Conservation (phyloP, 2,797 vertebrate species). For the Pseudomugil tenellus region DNA sequence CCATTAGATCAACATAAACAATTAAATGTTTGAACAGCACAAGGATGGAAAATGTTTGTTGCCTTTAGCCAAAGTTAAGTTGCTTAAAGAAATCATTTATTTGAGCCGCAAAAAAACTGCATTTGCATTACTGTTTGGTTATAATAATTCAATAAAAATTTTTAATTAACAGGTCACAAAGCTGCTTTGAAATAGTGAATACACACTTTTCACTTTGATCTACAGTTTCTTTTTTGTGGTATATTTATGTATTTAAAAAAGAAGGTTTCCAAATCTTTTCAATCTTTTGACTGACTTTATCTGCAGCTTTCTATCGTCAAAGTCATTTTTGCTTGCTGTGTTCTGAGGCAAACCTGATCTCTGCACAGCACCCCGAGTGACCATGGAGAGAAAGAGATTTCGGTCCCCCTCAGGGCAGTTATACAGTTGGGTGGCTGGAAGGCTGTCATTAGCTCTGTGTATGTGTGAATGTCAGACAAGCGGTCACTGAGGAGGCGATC, state of each 20-base stretch:
- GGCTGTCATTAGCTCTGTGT: conserved; percentile 70
- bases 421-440: conserved; percentile 61
- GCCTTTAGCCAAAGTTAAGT: not conserved
- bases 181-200: not conserved
- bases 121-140: too few species aligned
- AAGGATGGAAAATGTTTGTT: not conserved
- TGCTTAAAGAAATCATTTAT: too few species aligned
- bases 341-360: conserved; percentile 61
- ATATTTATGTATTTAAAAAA: not conserved
- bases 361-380: conserved; percentile 45
- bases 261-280: conserved; percentile 39
- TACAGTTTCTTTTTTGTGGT: not conserved
- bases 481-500: conserved; percentile 63
- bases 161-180: not conserved
- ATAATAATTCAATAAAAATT: not conserved
- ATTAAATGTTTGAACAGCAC: conserved; percentile 4
- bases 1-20: conserved; percentile 8
- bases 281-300: conserved; percentile 58
- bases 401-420: conserved; percentile 53
- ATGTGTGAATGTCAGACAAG: conserved; percentile 72
- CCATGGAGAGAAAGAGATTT: conserved; percentile 51
- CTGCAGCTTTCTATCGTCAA: conserved; percentile 48
- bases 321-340: conserved; percentile 56
- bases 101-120: too few species aligned
- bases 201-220: not conserved